A percentile compares a stretch with the other conserved stretches of the same genome.
phyloP scores from a whole-genome alignment of 1,140 invertebrate genomes.

The Neodiprion pinetum region DNA sequence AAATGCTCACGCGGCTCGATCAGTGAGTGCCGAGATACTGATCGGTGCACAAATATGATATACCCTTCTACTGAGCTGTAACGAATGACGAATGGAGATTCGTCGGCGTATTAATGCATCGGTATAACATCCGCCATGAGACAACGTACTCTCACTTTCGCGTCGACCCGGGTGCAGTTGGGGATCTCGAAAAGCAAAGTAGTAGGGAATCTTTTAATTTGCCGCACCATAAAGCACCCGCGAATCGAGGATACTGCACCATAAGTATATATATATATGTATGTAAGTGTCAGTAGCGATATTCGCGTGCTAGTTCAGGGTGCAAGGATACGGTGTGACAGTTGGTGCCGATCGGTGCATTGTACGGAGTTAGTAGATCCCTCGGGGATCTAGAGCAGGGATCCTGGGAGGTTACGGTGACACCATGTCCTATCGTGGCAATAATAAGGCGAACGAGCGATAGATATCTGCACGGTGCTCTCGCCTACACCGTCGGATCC shows the following conservation, averaged over 20 bases:
- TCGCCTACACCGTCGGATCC: not conserved
- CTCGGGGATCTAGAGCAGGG: slow-evolving; percentile 29
- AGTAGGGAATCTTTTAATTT: slow-evolving; percentile 64
- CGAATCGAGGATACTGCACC: not conserved
- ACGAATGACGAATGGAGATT: not conserved
- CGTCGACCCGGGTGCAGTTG: slow-evolving; percentile 54
- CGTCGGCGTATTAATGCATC: not conserved
- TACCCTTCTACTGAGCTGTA: too few species aligned
- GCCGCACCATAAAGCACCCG: slow-evolving; percentile 62
- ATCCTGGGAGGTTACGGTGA: slow-evolving; percentile 24
- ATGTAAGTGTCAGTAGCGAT: slow-evolving; percentile 20
- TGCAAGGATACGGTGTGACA: not conserved
- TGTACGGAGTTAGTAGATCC: not conserved
- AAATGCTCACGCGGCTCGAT: too few species aligned
- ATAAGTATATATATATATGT: slow-evolving; percentile 40
- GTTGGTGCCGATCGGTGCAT: not conserved
- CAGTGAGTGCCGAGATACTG: too few species aligned
- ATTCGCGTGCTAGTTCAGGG: too few species aligned
- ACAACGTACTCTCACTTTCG: not conserved
- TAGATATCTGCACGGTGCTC: slow-evolving; percentile 23
- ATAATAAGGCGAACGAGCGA: slow-evolving; percentile 24
- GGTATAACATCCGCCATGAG: not conserved
- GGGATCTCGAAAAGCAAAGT: slow-evolving; percentile 34
- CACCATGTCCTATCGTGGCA: slow-evolving; percentile 3
- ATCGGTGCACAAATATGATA: too few species aligned